Conservation (phyloP, 2,888 invertebrate species). For the Caenorhabditis sp. region DNA sequence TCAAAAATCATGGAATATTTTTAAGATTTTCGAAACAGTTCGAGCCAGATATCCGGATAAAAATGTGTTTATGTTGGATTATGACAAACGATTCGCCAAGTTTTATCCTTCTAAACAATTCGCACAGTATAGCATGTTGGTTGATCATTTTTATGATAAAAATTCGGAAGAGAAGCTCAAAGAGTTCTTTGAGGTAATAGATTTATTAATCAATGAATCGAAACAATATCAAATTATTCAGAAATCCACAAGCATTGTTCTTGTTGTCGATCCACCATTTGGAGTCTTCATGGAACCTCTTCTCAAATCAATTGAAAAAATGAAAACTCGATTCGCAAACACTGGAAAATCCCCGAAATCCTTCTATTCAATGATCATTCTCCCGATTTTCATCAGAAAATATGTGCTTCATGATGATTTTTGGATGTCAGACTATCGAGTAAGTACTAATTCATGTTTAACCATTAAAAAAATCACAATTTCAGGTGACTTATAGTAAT, state of each 20-base stretch:
- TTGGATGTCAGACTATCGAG: slow-evolving; percentile 63
- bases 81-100: slow-evolving; percentile 62
- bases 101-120: slow-evolving; percentile 56
- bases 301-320: slow-evolving; percentile 50
- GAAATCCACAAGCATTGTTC: slow-evolving; percentile 41
- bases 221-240: too few species aligned
- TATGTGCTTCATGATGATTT: slow-evolving; percentile 50
- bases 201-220: too few species aligned
- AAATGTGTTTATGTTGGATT: slow-evolving; percentile 60
- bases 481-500: slow-evolving; percentile 62
- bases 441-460: neutral
- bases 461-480: neutral
- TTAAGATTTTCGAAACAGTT: slow-evolving; percentile 49
- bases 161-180: slow-evolving; percentile 35
- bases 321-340: slow-evolving; percentile 38
- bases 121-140: slow-evolving; percentile 64
- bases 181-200: slow-evolving; percentile 33
- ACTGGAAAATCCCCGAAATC: slow-evolving; percentile 9
- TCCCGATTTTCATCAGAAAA: slow-evolving; percentile 63
- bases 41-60: slow-evolving; percentile 29
- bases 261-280: slow-evolving; percentile 68
- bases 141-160: slow-evolving; percentile 58
- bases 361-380: slow-evolving; percentile 45
- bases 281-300: slow-evolving; percentile 64
- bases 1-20: neutral